Evolutionary conservation across 2,113 vertebrate species (phyloP), one percentile per base, ranked within the genome.

Genomic region (Circaetus gallicus): DNA sequence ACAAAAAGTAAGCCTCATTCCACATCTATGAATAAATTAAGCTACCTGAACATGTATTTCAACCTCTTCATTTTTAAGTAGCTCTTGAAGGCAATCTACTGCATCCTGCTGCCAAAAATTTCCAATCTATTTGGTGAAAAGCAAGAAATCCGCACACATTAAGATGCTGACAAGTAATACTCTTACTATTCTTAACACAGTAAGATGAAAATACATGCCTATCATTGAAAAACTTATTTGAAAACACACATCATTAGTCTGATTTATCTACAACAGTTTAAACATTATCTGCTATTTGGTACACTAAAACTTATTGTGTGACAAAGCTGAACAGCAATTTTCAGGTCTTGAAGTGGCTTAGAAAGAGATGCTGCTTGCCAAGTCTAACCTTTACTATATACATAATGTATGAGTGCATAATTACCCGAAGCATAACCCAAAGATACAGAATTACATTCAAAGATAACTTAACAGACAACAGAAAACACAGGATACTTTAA

Each of bases 81-180:
- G 65, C 69, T 99, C 98, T 95, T 93, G 98, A 97, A 99, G 98
- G 52, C 98, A 96, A 69, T 98, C 97, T 79, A 99, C 90, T 24
- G 99, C 99, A 87, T 99, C 98, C 40, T 45, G 83, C 93, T 99
- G 99, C 99, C 99, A 99, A 63, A 49, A 65, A 40, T 96, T 98
- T 38, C 99, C 99, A 36, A 99, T 93, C 99, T 99, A 38, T 78
- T 71, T 74, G 31, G 40, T 26, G 34, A 86, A 61, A 93, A 65
- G 72, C 63, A 92, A 91, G 43, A 89, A 83, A 79, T 2, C 11
- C 36, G 4, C 28, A 15, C 13, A 65, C 4, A 42, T 77, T 59
- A 78, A 45, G 28, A 66, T 13, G 52, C 15, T 58, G 20, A n/a
- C 9, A 93, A 78, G 5, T 50, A 83, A 56, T 15, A 34, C 2